A percentile compares a stretch with the other conserved stretches of the same genome.
These are phyloP conservation scores for Hemibagrus wyckioides DNA, from an alignment of 2,113 vertebrate genomes.

Conservation along the genomic window DNA sequence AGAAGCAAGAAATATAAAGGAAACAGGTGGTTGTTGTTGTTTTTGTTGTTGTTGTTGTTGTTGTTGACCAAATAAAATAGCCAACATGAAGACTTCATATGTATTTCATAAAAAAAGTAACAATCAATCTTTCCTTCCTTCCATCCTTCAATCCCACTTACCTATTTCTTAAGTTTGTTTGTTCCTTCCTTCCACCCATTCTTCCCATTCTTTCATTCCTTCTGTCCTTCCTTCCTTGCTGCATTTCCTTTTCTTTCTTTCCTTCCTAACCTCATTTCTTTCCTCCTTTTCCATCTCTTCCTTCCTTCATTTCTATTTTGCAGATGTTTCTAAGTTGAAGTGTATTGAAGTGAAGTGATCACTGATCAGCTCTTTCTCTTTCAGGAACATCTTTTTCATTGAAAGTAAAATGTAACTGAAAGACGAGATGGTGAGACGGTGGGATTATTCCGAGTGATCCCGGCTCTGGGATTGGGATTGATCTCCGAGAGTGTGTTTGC, in stretches of 20 bases:
- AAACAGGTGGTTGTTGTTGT: conserved; percentile 7
- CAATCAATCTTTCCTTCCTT: neutral
- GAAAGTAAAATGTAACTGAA: neutral
- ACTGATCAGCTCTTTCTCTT: neutral
- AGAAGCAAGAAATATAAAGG: neutral
- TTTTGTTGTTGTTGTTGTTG: neutral
- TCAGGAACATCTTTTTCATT: neutral
- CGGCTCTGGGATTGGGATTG: too few species aligned
- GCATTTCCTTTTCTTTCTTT: neutral
- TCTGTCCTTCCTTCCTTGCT: neutral
- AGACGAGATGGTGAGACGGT: neutral
- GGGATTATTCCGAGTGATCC: neutral
- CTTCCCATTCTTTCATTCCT: neutral
- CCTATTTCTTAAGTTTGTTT: too few species aligned
- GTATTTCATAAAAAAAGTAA: neutral
- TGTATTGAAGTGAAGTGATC: neutral
- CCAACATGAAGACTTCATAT: neutral
- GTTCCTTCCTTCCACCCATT: too few species aligned
- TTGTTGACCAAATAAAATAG: neutral
- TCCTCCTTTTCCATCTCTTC: neutral
- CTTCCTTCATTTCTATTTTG: neutral
- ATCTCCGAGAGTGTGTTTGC: neutral
- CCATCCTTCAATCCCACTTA: too few species aligned
- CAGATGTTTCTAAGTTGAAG: neutral
- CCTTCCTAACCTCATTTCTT: neutral